phyloP scores from a whole-genome alignment of 2,113 vertebrate genomes.

The Saguinus midas region DNA sequence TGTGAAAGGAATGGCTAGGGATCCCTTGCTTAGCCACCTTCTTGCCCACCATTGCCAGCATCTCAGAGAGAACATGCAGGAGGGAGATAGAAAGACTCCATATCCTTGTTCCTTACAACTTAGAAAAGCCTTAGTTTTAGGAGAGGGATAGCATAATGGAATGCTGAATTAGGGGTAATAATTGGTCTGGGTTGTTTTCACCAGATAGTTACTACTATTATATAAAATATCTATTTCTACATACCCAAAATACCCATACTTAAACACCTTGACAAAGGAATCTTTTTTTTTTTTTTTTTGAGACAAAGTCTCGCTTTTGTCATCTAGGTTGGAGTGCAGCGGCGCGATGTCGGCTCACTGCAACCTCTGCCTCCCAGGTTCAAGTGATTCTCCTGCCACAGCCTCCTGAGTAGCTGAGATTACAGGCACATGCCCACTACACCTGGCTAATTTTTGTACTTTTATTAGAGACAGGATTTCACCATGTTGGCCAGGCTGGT shows the following conservation, averaged over 20 bases:
- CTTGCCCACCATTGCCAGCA: neutral
- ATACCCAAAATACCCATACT: neutral
- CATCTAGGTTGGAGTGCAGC: neutral
- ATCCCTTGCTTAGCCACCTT: neutral
- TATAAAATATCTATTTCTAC: neutral
- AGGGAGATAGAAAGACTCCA: neutral
- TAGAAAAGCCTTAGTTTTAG: neutral
- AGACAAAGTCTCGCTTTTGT: neutral
- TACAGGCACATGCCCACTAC: too few relatives aligned
- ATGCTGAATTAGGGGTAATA: neutral
- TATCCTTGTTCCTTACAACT: neutral
- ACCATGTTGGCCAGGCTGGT: too few relatives aligned
- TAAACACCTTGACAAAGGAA: neutral
- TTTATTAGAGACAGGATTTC: too few relatives aligned
- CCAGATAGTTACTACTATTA: neutral
- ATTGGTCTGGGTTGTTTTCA: neutral
- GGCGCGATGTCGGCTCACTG: accelerated
- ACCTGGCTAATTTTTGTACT: too few relatives aligned
- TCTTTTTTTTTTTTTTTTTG: neutral
- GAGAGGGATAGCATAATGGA: neutral
- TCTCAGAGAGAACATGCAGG: neutral
- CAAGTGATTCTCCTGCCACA: neutral
- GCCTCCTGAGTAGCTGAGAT: too few relatives aligned
- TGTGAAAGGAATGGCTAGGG: neutral
- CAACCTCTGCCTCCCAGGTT: neutral